phyloP scores from a whole-genome alignment of 2,797 vertebrate species.

The Sarcophilus harrisii region DNA sequence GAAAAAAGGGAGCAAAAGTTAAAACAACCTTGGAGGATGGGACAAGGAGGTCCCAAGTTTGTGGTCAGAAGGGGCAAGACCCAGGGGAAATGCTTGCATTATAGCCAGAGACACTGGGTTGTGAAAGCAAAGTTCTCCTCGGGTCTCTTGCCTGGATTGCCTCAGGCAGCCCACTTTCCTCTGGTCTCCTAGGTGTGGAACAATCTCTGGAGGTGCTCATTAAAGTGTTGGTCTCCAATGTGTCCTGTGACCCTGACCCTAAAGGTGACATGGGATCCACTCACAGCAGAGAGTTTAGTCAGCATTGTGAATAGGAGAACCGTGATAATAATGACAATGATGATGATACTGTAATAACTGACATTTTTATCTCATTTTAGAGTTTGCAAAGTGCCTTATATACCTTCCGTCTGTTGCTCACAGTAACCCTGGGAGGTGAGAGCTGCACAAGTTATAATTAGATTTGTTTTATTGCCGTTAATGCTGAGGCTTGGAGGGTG shows the following conservation, averaged over 20 bases:
- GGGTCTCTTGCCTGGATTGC: not conserved
- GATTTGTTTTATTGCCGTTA: not conserved
- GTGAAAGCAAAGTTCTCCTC: not conserved
- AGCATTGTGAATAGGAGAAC: not conserved
- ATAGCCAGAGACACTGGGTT: not conserved
- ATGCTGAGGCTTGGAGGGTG: not conserved
- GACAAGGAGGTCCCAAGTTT: not conserved
- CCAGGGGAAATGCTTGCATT: not conserved
- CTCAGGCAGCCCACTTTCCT: not conserved
- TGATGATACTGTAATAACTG: not conserved
- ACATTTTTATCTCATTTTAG: not conserved
- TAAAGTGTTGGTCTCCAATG: not conserved
- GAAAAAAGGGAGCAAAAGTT: not conserved
- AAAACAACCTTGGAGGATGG: not conserved
- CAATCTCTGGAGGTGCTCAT: not conserved
- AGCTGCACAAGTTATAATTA: not conserved
- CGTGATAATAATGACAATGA: not conserved
- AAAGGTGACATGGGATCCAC: not conserved
- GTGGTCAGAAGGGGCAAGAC: not conserved
- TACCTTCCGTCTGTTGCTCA: not conserved
- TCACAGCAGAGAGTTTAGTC: not conserved
- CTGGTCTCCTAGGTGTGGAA: not conserved
- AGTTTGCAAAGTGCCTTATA: not conserved
- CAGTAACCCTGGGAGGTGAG: not conserved
- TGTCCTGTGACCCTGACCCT: not conserved